These are phyloP conservation scores for Pomatostomus ruficeps DNA, from an alignment of 2,113 vertebrate genomes.

Conservation along the genomic window DNA sequence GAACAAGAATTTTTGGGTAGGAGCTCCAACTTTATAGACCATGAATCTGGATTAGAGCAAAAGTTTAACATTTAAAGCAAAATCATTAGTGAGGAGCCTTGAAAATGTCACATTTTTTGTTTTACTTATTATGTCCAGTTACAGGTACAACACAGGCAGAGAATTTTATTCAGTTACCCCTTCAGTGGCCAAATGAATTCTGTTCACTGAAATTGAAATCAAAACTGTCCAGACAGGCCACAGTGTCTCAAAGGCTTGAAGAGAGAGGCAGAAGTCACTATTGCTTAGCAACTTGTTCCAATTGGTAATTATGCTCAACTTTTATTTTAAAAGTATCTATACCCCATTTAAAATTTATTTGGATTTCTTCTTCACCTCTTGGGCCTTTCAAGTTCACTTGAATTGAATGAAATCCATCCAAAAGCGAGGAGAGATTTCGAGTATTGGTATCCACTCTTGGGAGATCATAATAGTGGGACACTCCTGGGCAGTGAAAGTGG, in stretches of 20 bases:
- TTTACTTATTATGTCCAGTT: neutral
- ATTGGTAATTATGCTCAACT: neutral
- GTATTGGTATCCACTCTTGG: neutral
- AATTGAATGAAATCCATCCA: neutral
- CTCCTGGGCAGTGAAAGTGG: neutral
- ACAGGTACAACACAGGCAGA: neutral
- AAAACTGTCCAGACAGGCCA: neutral
- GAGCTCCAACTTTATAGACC: neutral
- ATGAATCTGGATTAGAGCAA: neutral
- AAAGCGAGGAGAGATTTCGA: neutral
- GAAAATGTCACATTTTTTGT: neutral
- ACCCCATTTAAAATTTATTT: neutral
- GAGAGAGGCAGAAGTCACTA: neutral
- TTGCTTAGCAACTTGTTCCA: neutral
- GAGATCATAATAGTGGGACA: neutral
- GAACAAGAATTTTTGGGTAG: neutral
- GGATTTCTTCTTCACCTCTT: neutral
- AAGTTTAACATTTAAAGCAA: neutral
- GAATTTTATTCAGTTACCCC: neutral
- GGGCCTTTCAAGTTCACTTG: neutral
- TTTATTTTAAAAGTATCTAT: neutral
- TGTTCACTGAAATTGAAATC: neutral
- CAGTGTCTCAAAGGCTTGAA: neutral
- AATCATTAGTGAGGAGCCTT: neutral
- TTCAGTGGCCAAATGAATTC: neutral